Base-by-base conservation (phyloP, 2,113 vertebrate species). In the Triplophysa rosa region DNA sequence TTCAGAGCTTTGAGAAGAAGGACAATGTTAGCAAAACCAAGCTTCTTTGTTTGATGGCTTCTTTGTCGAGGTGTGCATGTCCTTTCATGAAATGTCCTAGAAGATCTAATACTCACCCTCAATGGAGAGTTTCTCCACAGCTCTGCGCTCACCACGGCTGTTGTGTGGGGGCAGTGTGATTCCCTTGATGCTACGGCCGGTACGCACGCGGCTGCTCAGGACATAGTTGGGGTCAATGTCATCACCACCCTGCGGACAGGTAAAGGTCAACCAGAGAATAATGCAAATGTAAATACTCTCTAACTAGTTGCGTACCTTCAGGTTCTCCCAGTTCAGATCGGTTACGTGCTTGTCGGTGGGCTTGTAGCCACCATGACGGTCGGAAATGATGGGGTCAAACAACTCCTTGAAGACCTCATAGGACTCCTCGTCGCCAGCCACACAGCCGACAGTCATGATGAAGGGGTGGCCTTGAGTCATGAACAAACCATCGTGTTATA, bases 381-480 rank as follows among this genome's bases (percentile, higher is more conserved):
- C 95, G 1, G 93, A 92, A 90, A 98, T 98, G 91, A 98, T 14
- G 3, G 95, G 94, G 87, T 98, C 96, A 0, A 98, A 91, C 83
- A 98, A 89, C 0, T 95, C 96, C 92, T 96, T 96, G 91, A 98
- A 98, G 40, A 92, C 86, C 0, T 88, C 89, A 0, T 98, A 98
- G 80, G 85, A 93, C 84, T 98, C 96, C 87, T 97, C 96, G 1
- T 98, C 96, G 24, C 96, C 96, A 3, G 95, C 96, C 59, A 98
- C 89, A 1, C 95, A 96, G 84, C 96, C 96, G 24, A 98, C 96
- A 0, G 96, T 98, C 96, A 98, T 98, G 94, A 98, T 98, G 91
- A 93, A 98, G 74, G 96, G 96, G 86, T 97, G 96, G 56, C 96
- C 96, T 96, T 80, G 10, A 26, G 16, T 67, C 6, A 33, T 24